Evolutionary conservation across 2,888 invertebrate species (phyloP).

Genomic region (Lumbricus terrestris): DNA sequence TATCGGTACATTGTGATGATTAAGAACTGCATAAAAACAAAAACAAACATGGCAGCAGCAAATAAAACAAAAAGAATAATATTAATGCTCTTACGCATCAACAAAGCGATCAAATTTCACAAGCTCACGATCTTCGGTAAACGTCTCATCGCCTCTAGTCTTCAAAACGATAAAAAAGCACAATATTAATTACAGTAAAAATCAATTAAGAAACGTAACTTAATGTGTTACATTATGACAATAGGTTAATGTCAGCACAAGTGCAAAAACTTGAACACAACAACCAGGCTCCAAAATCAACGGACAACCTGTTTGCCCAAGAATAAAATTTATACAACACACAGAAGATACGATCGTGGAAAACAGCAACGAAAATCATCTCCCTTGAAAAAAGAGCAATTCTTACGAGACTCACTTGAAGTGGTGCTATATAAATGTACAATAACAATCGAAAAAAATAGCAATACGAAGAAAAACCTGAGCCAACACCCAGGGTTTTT

Average conservation of each 20-base stretch:
- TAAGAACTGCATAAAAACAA: no score
- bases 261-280: background rate
- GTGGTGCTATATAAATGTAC: no score
- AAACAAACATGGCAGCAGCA: no score
- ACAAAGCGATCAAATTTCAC: conserved; percentile 79
- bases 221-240: background rate
- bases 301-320: background rate
- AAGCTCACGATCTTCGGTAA: conserved; percentile 80
- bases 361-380: background rate
- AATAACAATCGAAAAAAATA: no score
- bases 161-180: conserved; percentile 7
- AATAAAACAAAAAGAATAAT: no score
- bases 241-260: background rate
- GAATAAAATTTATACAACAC: background rate
- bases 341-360: no score
- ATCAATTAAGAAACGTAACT: background rate
- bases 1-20: no score
- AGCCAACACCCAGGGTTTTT: no score
- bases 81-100: background rate
- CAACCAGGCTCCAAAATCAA: background rate
- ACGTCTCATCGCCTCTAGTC: conserved; percentile 11
- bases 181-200: background rate
- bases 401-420: no score
- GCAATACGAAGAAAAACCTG: no score
- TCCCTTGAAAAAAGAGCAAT: background rate